Evolutionary conservation across 2,888 invertebrate genomes (phyloP).

Genomic region (Patella caerulea): DNA sequence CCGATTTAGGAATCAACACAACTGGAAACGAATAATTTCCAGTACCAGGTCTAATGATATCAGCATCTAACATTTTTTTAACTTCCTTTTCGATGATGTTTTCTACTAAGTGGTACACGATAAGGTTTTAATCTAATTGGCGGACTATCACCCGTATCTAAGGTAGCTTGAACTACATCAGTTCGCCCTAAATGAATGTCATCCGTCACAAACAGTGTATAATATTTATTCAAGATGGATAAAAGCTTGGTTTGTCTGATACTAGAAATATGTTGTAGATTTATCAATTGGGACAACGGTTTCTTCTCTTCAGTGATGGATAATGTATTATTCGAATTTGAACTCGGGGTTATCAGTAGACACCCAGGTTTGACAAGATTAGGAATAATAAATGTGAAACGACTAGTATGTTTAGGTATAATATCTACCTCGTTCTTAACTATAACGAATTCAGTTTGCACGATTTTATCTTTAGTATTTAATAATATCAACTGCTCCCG

Average conservation of each 20-base stretch:
- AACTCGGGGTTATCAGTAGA: background rate
- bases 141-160: conserved; percentile 11
- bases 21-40: conserved; percentile 14
- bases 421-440: too few species aligned
- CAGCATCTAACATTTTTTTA: too few species aligned
- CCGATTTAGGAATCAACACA: background rate
- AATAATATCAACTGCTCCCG: too few species aligned
- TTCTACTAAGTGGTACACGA: conserved; percentile 12
- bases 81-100: too few species aligned
- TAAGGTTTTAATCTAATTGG: conserved; percentile 15
- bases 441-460: too few species aligned
- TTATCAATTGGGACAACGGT: background rate
- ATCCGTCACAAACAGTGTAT: background rate
- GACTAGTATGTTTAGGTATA: too few species aligned
- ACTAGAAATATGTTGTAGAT: background rate
- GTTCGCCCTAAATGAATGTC: background rate
- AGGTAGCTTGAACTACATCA: background rate
- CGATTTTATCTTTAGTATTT: too few species aligned
- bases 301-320: too few species aligned
- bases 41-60: background rate
- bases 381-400: too few species aligned
- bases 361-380: too few species aligned
- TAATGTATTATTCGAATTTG: too few species aligned
- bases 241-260: background rate
- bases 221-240: background rate